Percentiles rank a stretch among this genome's conserved stretches.
Conservation (phyloP, 2,113 vertebrate species). For the Cryptoleucopteryx plumbea region DNA sequence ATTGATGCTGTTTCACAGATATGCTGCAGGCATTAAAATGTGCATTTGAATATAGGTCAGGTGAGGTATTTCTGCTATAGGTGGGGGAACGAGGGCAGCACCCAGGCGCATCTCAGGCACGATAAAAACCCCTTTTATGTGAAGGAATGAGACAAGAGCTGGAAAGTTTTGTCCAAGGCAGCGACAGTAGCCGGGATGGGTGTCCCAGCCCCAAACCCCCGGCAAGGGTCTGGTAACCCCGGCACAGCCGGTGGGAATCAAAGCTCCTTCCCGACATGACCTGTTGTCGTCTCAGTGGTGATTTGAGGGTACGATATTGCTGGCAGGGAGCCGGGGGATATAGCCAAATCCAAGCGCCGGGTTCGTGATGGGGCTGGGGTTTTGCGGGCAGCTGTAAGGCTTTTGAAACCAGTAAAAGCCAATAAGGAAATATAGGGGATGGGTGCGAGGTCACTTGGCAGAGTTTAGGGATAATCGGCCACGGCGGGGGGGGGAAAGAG, state of each 20-base stretch:
- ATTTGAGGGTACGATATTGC: fast-evolving
- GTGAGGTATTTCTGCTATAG: fast-evolving
- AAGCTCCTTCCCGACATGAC: not conserved
- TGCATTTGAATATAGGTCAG: fast-evolving
- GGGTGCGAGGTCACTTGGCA: fast-evolving
- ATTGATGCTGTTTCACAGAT: not conserved
- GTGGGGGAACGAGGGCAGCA: not conserved
- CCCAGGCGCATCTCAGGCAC: fast-evolving
- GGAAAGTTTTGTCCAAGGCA: not conserved
- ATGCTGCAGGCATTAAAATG: fast-evolving
- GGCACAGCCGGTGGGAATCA: fast-evolving
- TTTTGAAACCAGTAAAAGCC: not conserved
- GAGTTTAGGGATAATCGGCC: not conserved
- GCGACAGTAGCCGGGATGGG: not conserved
- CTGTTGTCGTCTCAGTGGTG: not conserved
- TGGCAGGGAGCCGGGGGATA: not conserved
- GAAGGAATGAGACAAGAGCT: not conserved
- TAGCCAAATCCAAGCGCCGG: not conserved
- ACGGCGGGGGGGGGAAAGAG: fast-evolving
- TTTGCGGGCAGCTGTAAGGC: no score
- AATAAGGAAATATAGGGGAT: fast-evolving
- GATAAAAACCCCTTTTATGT: fast-evolving
- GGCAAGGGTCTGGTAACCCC: fast-evolving
- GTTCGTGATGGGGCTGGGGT: not conserved
- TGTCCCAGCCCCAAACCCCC: not conserved